These are phyloP conservation scores for Amphipoea oculea DNA, from an alignment of 2,888 invertebrate species.

Conservation along the genomic window DNA sequence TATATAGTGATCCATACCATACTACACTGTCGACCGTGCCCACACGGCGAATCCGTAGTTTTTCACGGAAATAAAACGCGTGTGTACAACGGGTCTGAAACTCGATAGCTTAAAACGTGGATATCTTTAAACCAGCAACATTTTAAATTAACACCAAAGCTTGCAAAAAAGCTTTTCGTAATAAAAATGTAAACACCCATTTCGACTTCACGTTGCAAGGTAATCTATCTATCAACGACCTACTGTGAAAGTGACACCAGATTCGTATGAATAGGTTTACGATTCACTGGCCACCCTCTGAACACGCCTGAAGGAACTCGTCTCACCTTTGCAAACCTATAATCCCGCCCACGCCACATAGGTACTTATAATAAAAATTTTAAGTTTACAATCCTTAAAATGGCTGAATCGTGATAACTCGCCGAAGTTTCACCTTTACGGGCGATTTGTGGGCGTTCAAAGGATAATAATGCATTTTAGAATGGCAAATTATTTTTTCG, in stretches of 20 bases:
- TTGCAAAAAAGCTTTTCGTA: background rate
- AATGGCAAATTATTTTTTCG: background rate
- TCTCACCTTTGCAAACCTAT: slow-evolving; percentile 39
- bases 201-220: slow-evolving; percentile 18
- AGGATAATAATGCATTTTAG: slow-evolving; percentile 3
- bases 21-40: background rate
- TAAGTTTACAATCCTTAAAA: slow-evolving; percentile 20
- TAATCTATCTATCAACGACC: slow-evolving; percentile 15
- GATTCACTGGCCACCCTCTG: slow-evolving; percentile 47
- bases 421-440: slow-evolving; percentile 16
- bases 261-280: slow-evolving; percentile 38
- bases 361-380: slow-evolving; percentile 15
- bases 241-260: slow-evolving; percentile 44
- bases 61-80: background rate
- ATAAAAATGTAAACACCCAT: background rate
- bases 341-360: slow-evolving; percentile 4
- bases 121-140: background rate
- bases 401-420: slow-evolving; percentile 17
- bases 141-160: background rate
- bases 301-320: background rate
- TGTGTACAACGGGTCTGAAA: background rate
- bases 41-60: background rate
- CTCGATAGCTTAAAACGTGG: background rate
- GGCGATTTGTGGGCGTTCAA: slow-evolving; percentile 21
- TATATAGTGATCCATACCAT: background rate